Evolutionary conservation across 2,888 invertebrate species (phyloP), one percentile per base, ranked within the genome.

Genomic region (Globia sparganii): DNA sequence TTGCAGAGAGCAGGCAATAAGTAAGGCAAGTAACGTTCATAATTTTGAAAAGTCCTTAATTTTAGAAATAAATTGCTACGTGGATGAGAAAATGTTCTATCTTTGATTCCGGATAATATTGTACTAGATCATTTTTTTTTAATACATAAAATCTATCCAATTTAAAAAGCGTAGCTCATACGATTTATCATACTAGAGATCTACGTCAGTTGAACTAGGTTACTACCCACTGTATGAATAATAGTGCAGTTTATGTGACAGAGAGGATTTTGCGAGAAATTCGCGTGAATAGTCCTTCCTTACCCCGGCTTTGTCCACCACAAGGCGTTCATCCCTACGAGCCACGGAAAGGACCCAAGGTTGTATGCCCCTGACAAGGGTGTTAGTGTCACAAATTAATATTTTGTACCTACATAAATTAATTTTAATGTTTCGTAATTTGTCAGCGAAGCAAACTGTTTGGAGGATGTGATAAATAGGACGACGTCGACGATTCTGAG

Each of bases 231-330:
- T 87, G 87, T 87, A 90, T 94, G 94, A 95, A 93, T 95, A 94
- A 95, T 94, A 93, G 95, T 94, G 93, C 92, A 94, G 91, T 95
- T 93, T 93, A 92, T 93, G 88, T 93, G 94, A 94, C 94, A 93
- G 91, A 87, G 89, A 90, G 94, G 93, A 93, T 94, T 94, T 91
- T 82, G 86, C 88, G 91, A 90, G 92, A 92, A 91, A 93, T 93
- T 93, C 91, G 90, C 91, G 91, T 93, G 94, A 94, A 93, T 93
- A 91, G 91, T 87, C 82, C 83, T 78, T 83, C 88, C 86, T 85
- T 81, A 75, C 86, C 84, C 85, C 81, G 89, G 91, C 93, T 92
- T 94, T 94, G 94, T 94, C 93, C 93, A 91, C 90, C 89, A 88
- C 90, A 90, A 91, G 91, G 90, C 89, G 90, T 86, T 89, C 91